Evolutionary conservation across 1,140 invertebrate species (phyloP), one percentile per base, ranked within the genome.

Genomic region (Agraylea sexmaculata): DNA sequence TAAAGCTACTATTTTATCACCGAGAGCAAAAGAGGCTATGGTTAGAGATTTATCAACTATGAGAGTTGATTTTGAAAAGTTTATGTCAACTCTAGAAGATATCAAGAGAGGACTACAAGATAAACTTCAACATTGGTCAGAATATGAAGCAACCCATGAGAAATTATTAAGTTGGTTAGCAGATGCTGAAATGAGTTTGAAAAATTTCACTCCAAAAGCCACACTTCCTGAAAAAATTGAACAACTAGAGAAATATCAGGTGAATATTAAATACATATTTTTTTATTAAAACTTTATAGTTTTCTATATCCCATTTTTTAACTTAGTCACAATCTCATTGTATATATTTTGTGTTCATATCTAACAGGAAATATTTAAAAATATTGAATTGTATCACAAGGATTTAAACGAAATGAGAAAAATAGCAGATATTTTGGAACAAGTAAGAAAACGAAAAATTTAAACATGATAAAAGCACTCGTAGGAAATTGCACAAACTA

Each of bases 171-270:
- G 70, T 13, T 93, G 89, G 86, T 61, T 95, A 31, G 77, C 74
- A 40, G 88, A 92, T 45, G 81, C 87, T 18, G 92, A 96, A 66
- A 74, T 76, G 41, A 74, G 76, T 15, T 66, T 95, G 13, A 93
- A 93, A 59, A 89, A 87, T 51, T 94, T 89, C 54, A 71, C 74
- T 12, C 71, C 82, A 2, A 87, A 82, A 54, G 79, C 84, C 29
- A 85, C 87, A 2, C 63, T 91, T 1, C 83, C 92, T 52, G 89
- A 94, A 52, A 95, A 95, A 59, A 72, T 84, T 42, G 86, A 91
- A 47, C 89, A 93, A 55, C 66, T 89, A 1, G 78, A 82, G 50
- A 87, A 82, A 62, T 96, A 90, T 63, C 83, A 89, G 77, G 87
- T 89, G 71, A 63, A 58, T 52, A 43, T 27, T 25, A 1, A 23